Conservation (phyloP, 2,888 invertebrate genomes). For the Meiosimyza decipiens region DNA sequence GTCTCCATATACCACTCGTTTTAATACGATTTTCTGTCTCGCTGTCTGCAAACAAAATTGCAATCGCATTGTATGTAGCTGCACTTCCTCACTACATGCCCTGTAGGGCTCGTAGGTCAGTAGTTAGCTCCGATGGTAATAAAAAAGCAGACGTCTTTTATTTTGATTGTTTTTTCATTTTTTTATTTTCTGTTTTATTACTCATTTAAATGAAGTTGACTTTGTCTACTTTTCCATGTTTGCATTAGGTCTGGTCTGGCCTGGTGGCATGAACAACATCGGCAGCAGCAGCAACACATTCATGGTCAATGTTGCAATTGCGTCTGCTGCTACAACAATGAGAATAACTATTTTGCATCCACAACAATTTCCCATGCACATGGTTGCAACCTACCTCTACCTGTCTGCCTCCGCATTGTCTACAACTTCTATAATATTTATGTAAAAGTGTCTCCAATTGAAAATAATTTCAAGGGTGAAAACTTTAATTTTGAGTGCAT, state of each 20-base stretch:
- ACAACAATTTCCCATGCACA: neutral
- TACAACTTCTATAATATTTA: neutral
- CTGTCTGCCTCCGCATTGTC: neutral
- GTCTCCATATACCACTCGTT: neutral
- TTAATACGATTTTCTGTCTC: neutral
- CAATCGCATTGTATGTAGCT: slow-evolving; percentile 18
- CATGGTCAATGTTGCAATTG: slow-evolving; percentile 39
- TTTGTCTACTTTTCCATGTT: slow-evolving; percentile 34
- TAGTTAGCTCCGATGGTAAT: neutral
- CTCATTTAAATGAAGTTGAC: slow-evolving; percentile 44
- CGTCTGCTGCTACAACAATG: too few species aligned
- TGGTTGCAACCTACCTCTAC: too few species aligned
- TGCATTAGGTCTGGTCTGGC: slow-evolving; percentile 11
- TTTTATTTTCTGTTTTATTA: slow-evolving; percentile 25
- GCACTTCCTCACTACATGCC: slow-evolving; percentile 14
- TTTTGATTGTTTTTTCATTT: too few species aligned
- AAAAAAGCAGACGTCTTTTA: neutral
- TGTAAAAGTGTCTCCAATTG: neutral
- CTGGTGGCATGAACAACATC: neutral
- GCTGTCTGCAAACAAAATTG: slow-evolving; percentile 18
- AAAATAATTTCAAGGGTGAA: slow-evolving; percentile 17
- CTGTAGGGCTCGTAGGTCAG: slow-evolving; percentile 15
- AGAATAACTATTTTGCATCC: neutral
- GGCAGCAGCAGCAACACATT: neutral
- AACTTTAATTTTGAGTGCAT: neutral